These are phyloP conservation scores for Lytechinus pictus DNA, from an alignment of 35 echinoderm and acorn worm genomes.

Conservation along the genomic window DNA sequence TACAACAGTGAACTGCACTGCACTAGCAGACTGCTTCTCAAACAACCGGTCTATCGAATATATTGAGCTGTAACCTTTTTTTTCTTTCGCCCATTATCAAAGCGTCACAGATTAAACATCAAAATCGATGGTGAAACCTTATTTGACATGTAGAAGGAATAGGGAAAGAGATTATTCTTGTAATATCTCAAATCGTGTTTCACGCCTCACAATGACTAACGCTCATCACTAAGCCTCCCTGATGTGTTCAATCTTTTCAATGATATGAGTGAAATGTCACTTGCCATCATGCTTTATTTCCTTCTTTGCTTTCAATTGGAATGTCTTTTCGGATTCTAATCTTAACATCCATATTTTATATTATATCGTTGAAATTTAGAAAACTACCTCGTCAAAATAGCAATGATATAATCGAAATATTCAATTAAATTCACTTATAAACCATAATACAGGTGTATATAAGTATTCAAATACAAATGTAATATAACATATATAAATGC, in stretches of 20 bases:
- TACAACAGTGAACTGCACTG: not conserved
- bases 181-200: not conserved
- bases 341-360: no score
- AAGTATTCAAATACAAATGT: no score
- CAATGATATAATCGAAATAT: no score
- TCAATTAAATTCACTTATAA: no score
- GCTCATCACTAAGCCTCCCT: not conserved
- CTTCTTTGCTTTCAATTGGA: no score
- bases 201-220: not conserved
- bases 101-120: not conserved
- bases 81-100: not conserved
- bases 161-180: not conserved
- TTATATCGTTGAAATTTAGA: no score
- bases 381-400: no score
- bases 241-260: not conserved
- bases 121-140: not conserved
- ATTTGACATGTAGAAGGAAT: not conserved
- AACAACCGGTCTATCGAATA: not conserved
- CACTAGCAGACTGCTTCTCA: not conserved
- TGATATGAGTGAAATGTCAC: not conserved
- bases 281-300: no score
- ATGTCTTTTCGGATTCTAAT: no score
- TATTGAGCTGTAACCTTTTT: not conserved
- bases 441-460: no score
- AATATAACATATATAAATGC: no score